Evolutionary conservation across 2,113 vertebrate species (phyloP).

Genomic region (Tonatia bakeri): DNA sequence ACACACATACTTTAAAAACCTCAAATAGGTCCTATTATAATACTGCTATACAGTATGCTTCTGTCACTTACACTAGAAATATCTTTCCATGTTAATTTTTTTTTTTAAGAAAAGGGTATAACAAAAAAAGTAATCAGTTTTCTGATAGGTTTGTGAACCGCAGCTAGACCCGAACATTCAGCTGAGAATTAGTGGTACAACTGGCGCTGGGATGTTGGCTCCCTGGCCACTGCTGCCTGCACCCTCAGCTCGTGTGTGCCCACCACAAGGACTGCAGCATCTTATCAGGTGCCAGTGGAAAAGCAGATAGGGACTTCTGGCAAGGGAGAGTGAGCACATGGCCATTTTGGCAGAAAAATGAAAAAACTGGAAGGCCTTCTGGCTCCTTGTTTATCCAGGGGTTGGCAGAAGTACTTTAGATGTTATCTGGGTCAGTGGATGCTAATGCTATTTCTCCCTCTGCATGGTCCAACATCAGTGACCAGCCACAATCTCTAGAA

Average conservation of each 20-base stretch:
- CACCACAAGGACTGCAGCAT: not conserved
- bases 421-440: not conserved
- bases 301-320: constrained; percentile 10
- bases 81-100: not conserved
- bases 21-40: not conserved
- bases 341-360: constrained; percentile 36
- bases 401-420: not conserved
- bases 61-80: not conserved
- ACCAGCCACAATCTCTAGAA: not conserved
- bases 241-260: not conserved
- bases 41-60: not conserved
- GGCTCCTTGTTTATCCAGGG: not conserved
- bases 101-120: not conserved
- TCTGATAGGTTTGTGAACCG: not conserved
- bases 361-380: not conserved
- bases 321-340: not conserved
- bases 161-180: not conserved
- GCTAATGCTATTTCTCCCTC: not conserved
- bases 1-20: not conserved
- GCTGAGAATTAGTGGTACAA: not conserved
- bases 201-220: not conserved
- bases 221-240: not conserved
- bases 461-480: not conserved
- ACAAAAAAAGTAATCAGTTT: not conserved
- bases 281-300: not conserved